Evolutionary conservation across 2,888 invertebrate species (phyloP).

Genomic region (Scelioninae gen. 1): DNA sequence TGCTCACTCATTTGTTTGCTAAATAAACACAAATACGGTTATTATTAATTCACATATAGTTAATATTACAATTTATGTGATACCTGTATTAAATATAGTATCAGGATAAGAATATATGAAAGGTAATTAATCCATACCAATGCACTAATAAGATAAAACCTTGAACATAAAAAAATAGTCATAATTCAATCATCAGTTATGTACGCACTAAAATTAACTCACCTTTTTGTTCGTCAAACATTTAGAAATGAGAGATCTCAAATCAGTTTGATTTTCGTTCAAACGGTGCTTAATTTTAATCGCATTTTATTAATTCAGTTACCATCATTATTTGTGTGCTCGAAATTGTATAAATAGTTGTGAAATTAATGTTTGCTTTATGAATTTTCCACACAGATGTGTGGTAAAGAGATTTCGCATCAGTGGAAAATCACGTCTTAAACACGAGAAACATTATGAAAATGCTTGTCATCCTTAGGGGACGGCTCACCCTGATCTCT

Average conservation of each 20-base stretch:
- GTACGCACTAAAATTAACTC: not conserved
- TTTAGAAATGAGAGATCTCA: too few species aligned
- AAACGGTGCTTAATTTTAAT: not conserved
- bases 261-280: too few species aligned
- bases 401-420: constrained; percentile 6
- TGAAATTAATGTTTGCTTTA: constrained; percentile 17
- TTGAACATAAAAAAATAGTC: constrained; percentile 28
- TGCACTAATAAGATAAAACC: constrained; percentile 25
- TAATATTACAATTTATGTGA: too few species aligned
- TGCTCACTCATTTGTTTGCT: not conserved
- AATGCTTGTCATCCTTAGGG: constrained; percentile 21
- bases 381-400: constrained; percentile 4
- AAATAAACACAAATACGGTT: not conserved
- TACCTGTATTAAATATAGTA: too few species aligned
- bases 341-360: not conserved
- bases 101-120: constrained; percentile 12
- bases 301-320: not conserved
- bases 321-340: too few species aligned
- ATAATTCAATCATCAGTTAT: constrained; percentile 12
- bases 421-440: constrained; percentile 14
- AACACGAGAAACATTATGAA: constrained; percentile 6
- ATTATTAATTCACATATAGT: too few species aligned
- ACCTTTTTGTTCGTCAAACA: too few species aligned
- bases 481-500: constrained; percentile 20
- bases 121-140: constrained; percentile 36